Evolutionary conservation across 2,888 invertebrate genomes (phyloP), one percentile per base, ranked within the genome.

Genomic region (Anaspis maculata): DNA sequence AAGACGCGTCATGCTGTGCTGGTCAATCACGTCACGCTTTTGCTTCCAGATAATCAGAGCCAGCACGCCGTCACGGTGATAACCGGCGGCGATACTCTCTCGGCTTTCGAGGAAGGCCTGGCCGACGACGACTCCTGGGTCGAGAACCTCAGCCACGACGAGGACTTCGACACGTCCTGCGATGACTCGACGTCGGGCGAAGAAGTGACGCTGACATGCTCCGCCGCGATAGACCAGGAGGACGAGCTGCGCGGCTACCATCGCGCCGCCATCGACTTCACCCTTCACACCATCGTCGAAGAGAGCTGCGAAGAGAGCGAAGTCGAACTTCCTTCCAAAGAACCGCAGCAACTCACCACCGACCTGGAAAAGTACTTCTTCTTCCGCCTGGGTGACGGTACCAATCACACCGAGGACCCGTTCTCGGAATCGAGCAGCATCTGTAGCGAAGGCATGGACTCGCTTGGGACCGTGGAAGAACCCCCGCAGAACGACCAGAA

Each of bases 271-370:
- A 80, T 90, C 54, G 89, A 91, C 66, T 89, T 90, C 59, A 90
- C 90, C 2, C 68, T 92, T 42, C 91, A 92, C 58, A 92, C 92
- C 1, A 92, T 92, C 48, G 83, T 90, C 15, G 92, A 92, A 68
- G 92, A 92, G 66, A 90, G 89, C 54, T 91, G 91, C 62, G 91
- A 92, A 68, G 92, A 92, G 64, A 90, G 90, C 63, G 88, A 88
- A 64, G 76, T 83, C 40, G 87, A 87, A 52, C 35, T 64, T 41
- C 41, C 68, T 47, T 62, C 64, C 55, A 72, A 70, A 67, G 61
- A 63, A 52, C 70, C 69, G 67, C 75, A 77, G 63, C 80, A 81
- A 19, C 84, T 84, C 2, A 80, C 85, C 1, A 87, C 89, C 0
- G 87, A 90, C 55, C 65, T 91, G 42, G 91, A 91, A 61, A 90